Conservation (phyloP, 2,113 vertebrate species). For the Manacus vitellinus region DNA sequence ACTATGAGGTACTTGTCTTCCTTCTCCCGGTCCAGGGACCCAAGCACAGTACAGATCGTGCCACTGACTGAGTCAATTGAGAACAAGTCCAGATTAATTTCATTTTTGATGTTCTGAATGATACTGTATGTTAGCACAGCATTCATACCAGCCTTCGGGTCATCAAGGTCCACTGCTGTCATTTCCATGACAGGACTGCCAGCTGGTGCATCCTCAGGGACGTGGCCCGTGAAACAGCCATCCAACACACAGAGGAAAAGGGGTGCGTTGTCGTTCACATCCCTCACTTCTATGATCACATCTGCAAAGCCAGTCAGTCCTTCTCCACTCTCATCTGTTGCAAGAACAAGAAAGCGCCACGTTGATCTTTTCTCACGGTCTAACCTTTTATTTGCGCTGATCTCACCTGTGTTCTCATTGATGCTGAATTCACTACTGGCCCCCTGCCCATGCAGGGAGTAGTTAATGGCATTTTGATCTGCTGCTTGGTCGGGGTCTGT, state of each 20-base stretch:
- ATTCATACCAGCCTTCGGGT: slow-evolving; percentile 81
- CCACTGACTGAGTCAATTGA: slow-evolving; percentile 83
- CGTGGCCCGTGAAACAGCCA: slow-evolving; percentile 79
- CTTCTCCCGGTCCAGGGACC: slow-evolving; percentile 85
- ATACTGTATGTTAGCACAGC: slow-evolving; percentile 85
- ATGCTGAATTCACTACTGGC: slow-evolving; percentile 84
- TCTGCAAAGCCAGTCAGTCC: slow-evolving; percentile 90
- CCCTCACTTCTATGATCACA: slow-evolving; percentile 83
- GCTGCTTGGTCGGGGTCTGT: slow-evolving; percentile 85
- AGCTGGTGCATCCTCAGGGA: slow-evolving; percentile 84
- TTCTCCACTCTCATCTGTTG: slow-evolving; percentile 83
- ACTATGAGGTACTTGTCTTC: slow-evolving; percentile 83
- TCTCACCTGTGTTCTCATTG: slow-evolving; percentile 78
- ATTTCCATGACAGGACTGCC: slow-evolving; percentile 88
- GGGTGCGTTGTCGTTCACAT: slow-evolving; percentile 85
- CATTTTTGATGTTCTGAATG: slow-evolving; percentile 83
- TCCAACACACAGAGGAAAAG: slow-evolving; percentile 82
- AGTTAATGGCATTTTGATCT: slow-evolving; percentile 81
- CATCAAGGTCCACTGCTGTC: slow-evolving; percentile 85
- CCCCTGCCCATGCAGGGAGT: slow-evolving; percentile 86
- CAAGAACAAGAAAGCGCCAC: slow-evolving; percentile 87
- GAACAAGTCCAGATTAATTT: slow-evolving; percentile 88
- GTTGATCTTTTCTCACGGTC: slow-evolving; percentile 81
- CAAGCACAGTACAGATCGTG: slow-evolving; percentile 81
- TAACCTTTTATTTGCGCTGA: slow-evolving; percentile 76